A percentile compares a stretch with the other conserved stretches of the same genome.
phyloP scores from a whole-genome alignment of 2,113 vertebrate genomes.

The Pipa parva region DNA sequence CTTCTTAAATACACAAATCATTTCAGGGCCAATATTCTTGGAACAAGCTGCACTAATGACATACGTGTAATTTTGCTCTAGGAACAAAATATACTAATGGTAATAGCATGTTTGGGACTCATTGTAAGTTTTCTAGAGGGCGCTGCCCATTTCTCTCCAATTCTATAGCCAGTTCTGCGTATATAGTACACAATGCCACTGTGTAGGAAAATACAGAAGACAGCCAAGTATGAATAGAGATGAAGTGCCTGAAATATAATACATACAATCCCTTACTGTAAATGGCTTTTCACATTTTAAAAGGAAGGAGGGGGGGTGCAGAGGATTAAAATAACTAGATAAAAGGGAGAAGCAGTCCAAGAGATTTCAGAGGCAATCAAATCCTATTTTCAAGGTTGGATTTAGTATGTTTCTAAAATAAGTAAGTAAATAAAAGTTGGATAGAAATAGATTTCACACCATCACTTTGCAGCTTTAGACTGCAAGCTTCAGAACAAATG shows the following conservation, averaged over 20 bases:
- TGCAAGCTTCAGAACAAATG: conserved; percentile 5
- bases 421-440: conserved; percentile 37
- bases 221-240: conserved; percentile 19
- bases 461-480: conserved; percentile 50
- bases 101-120: too few species aligned
- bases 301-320: too few species aligned
- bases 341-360: conserved; percentile 48
- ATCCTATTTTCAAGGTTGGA: conserved; percentile 48
- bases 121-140: not conserved
- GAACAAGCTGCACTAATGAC: too few species aligned
- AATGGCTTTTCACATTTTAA: conserved; percentile 35
- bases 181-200: conserved; percentile 17
- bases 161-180: too few species aligned
- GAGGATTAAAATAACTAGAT: conserved; percentile 49
- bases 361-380: conserved; percentile 50
- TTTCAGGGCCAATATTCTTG: too few species aligned
- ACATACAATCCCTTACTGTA: conserved; percentile 42
- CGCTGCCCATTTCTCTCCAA: too few species aligned
- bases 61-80: too few species aligned
- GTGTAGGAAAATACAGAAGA: too few species aligned
- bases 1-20: too few species aligned
- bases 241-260: conserved; percentile 48
- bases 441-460: conserved; percentile 47
- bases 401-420: conserved; percentile 42
- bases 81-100: too few species aligned